Base-by-base conservation (phyloP, 2,113 vertebrate species). In the Neoarius graeffei region DNA sequence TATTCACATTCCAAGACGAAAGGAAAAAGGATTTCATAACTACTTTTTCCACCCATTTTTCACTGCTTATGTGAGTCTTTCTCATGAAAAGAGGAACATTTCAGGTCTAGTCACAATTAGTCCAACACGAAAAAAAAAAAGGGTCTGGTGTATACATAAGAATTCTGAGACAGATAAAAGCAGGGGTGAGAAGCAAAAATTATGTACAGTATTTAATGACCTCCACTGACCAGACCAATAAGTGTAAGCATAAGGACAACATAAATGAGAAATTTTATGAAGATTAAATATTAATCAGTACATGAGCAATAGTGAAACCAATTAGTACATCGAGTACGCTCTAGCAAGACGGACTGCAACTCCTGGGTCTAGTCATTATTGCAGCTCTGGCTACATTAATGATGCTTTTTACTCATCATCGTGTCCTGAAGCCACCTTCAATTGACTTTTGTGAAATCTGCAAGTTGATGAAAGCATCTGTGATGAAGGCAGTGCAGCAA, bases 241-340 rank as follows among this genome's bases (percentile, higher is more conserved):
- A 69, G 48, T 30, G 48, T 71, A 85, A 62, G 23, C 73, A 74
- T 62, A 62, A 76, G 35, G 13, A 85, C 56, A 85, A 48, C 54
- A 76, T 74, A 85, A 76, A 50, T 60, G 54, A 57, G 30, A 85
- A 57, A 62, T 60, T 85, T 76, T 76, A 76, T 59, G 35, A 48
- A 48, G 71, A 76, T 76, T 62, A 76, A 85, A 85, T 76, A 85
- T 85, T 76, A 56, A 85, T 85, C 71, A 60, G 84, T 27, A 1
- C 23, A 60, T 59, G 57, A 15, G 17, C 69, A 85, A 42, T 13
- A 76, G 83, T 35, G 56, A 76, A 23, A 60, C 69, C 71, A 76
- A 85, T 85, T 76, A 85, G 57, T 76, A 74, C 71, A 85, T 85
- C 19, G 56, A 74, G 56, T 76, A 17, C 8, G 14, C 27, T 85